Base-by-base conservation (phyloP, 2,113 vertebrate species). In the Microcebus ravelobensis region DNA sequence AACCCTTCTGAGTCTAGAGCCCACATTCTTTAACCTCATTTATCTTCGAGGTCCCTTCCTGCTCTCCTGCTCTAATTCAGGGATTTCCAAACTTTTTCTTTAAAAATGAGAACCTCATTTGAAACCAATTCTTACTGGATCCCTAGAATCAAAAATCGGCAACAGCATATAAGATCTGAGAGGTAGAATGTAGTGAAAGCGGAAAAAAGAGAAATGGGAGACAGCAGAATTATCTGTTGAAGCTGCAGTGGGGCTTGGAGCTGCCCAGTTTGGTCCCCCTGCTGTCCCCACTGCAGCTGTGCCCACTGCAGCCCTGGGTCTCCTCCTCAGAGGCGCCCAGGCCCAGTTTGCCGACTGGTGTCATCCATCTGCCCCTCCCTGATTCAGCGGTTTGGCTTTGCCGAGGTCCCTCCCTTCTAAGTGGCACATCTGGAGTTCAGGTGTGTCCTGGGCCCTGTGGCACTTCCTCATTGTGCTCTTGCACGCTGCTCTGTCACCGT, bases 401-500 rank as follows among this genome's bases (percentile, higher is more conserved):
- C 76, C 20, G 3, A 29, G 17, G 29, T 6, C 12, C 4, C 50
- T 20, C 12, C n/a, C 15, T 29, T 36, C 25, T 2, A 50, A 36
- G 68, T 20, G 36, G 63, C 45, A 65, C 3, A 29, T 39, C 45
- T 34, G 2, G 50, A 17, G n/a, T 20, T 27, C 0, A 8, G 8
- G 11, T 18, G 13, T 31, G 42, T 48, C 80, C 45, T 36, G 65
- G 36, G 34, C 17, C 45, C 68, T 0, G 3, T 4, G 65, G 20
- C 0, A 2, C 0, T 42, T 15, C 31, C 39, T 39, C 18, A 0
- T 8, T n/a, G 8, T 10, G 12, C 23, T 8, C 29, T 25, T 59
- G 73, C 1, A 29, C 21, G 25, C 70, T 57, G 48, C 45, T 36
- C 36, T 63, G 23, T 7, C 21, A 23, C 11, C 11, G 31, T 57